Base-by-base conservation (phyloP, 2,113 vertebrate genomes). In the Hippoglossus stenolepis region DNA sequence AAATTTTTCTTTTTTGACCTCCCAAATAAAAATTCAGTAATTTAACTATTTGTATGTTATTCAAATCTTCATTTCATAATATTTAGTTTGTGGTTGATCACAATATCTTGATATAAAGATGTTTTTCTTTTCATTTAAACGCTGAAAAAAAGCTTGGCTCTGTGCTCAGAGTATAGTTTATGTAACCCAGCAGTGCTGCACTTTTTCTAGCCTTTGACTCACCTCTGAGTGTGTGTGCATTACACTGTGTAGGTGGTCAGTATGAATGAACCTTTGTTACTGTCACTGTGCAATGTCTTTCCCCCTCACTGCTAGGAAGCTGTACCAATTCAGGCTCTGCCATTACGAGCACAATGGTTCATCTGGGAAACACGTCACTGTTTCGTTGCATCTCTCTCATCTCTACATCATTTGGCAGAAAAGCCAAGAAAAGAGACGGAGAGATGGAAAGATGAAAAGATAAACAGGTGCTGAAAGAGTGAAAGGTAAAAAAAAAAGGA, bases 391-490 rank as follows among this genome's bases (percentile, higher is more conserved):
- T 21, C 51, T n/a, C 20, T 10, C 18, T n/a, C 51, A n/a, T 10
- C 17, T 51, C 15, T 51, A 7, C 49, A 6, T 13, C 49, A 20
- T 18, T 17, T 13, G 49, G 49, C 0, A 40, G 1, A 56, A 69
- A 70, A 40, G 28, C 11, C 31, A 28, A 12, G 11, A 62, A 10
- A 38, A 31, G 20, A 26, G 45, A n/a, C n/a, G n/a, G 3, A 70
- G 13, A 45, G 57, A 63, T 15, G 40, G 28, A 56, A 40, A 35
- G 70, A 58, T 45, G 24, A 63, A 26, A 38, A 65, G 35, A 74
- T 61, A 75, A 76, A 68, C 67, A 74, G 59, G 56, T 59, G 60
- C 17, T 65, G 73, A 75, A 18, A 51, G 13, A 59, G 57, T 8
- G 14, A 60, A 75, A 24, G 47, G 5, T 53, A 47, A 58, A 31